Percentiles rank a stretch among this genome's conserved stretches.
Evolutionary conservation across 2,113 vertebrate species (phyloP).

Genomic region (Gallinago undulata): DNA sequence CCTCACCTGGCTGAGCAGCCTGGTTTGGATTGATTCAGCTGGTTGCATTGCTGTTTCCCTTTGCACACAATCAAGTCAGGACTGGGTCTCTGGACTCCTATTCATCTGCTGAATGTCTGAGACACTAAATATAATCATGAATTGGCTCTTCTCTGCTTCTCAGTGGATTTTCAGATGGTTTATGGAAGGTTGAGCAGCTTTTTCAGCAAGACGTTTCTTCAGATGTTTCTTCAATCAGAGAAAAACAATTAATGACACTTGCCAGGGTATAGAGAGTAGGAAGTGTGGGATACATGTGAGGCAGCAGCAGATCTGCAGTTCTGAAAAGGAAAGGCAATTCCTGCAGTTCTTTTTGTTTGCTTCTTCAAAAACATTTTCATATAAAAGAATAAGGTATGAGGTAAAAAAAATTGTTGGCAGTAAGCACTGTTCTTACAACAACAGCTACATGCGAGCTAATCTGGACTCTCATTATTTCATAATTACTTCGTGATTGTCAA

Average conservation of each 20-base stretch:
- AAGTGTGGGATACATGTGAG: neutral
- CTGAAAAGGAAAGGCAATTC: neutral
- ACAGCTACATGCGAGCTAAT: neutral
- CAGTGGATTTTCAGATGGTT: neutral
- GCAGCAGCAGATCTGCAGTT: neutral
- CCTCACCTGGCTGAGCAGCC: neutral
- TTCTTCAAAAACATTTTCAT: neutral
- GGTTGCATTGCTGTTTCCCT: neutral
- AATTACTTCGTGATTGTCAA: neutral
- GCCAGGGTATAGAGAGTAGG: too few species aligned
- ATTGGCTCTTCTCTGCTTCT: neutral
- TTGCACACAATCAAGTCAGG: neutral
- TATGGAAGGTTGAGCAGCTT: neutral
- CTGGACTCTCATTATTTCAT: neutral
- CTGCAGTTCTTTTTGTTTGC: neutral
- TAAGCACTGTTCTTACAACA: neutral
- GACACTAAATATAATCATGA: neutral
- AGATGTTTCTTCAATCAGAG: neutral
- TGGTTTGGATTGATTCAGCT: neutral
- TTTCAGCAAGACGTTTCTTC: neutral
- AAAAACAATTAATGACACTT: neutral
- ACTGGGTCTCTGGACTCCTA: neutral
- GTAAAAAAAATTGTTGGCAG: neutral
- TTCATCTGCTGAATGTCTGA: neutral
- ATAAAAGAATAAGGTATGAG: neutral